These are phyloP conservation scores for Lasioglossum albipes DNA, from an alignment of 1,140 invertebrate species.

Conservation along the genomic window DNA sequence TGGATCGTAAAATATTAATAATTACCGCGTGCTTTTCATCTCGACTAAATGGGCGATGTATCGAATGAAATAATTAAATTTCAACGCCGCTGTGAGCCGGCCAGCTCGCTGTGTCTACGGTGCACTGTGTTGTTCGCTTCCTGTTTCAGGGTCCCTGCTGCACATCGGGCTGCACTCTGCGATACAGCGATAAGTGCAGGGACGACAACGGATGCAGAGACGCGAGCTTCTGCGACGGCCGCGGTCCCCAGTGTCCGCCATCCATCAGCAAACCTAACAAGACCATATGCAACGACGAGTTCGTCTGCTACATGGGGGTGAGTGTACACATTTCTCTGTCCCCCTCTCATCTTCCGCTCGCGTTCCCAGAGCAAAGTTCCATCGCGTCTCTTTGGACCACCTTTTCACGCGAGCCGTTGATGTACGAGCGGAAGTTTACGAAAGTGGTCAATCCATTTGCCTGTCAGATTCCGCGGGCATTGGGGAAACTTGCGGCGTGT, in stretches of 20 bases:
- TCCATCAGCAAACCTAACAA: constrained; percentile 95
- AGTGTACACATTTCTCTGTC: constrained; percentile 73
- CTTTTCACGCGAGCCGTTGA: constrained; percentile 9
- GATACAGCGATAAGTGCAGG: constrained; percentile 92
- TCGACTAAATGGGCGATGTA: not conserved
- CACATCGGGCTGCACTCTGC: constrained; percentile 91
- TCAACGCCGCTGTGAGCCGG: too few species aligned
- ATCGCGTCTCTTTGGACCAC: not conserved
- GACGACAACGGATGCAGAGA: constrained; percentile 96
- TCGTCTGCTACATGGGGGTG: constrained; percentile 96
- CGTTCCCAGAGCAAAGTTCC: not conserved
- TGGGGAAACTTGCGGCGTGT: not conserved
- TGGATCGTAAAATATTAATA: not conserved
- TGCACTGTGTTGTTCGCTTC: not conserved
- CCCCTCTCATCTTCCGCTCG: not conserved
- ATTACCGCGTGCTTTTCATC: not conserved
- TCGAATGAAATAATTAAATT: not conserved
- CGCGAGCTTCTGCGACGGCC: constrained; percentile 93
- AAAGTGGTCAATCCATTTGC: constrained; percentile 21
- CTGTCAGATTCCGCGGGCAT: constrained; percentile 10
- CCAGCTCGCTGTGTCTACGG: too few species aligned
- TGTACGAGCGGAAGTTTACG: constrained; percentile 25
- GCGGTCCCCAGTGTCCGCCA: constrained; percentile 90
- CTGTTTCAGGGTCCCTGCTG: constrained; percentile 94
- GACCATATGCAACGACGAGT: constrained; percentile 95